Evolutionary conservation across 2,113 vertebrate genomes (phyloP).

Genomic region (Notarius quadriscutis): DNA sequence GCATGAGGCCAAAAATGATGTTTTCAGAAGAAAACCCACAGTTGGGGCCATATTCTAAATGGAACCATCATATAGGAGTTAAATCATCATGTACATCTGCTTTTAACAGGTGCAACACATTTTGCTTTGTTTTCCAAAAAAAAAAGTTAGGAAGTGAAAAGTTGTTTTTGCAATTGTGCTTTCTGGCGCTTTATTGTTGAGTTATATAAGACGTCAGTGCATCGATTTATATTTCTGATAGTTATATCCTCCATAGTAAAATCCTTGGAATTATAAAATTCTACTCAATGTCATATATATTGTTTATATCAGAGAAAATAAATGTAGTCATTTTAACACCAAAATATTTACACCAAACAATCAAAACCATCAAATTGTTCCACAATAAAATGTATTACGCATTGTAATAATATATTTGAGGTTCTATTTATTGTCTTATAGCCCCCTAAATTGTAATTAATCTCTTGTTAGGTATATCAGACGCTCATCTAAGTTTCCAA

Average conservation of each 20-base stretch:
- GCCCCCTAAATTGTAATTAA: neutral
- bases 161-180: neutral
- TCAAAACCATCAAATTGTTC: neutral
- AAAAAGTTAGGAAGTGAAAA: neutral
- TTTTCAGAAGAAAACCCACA: neutral
- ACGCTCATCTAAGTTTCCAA: too few relatives aligned
- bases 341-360: neutral
- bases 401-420: neutral
- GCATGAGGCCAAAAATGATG: slow-evolving; percentile 12
- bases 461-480: neutral
- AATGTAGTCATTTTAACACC: neutral
- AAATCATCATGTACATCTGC: neutral
- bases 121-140: neutral
- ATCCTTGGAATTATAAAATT: neutral
- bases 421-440: neutral
- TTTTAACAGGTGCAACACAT: neutral
- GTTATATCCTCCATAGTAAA: neutral
- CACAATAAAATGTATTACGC: neutral
- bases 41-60: neutral
- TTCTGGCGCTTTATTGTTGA: neutral
- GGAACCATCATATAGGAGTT: slow-evolving; percentile 4
- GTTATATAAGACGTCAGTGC: neutral
- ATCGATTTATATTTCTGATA: neutral
- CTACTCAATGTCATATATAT: neutral
- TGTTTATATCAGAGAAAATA: neutral